Evolutionary conservation across 2,888 invertebrate species (phyloP).

Genomic region (Andrena bucephala): DNA sequence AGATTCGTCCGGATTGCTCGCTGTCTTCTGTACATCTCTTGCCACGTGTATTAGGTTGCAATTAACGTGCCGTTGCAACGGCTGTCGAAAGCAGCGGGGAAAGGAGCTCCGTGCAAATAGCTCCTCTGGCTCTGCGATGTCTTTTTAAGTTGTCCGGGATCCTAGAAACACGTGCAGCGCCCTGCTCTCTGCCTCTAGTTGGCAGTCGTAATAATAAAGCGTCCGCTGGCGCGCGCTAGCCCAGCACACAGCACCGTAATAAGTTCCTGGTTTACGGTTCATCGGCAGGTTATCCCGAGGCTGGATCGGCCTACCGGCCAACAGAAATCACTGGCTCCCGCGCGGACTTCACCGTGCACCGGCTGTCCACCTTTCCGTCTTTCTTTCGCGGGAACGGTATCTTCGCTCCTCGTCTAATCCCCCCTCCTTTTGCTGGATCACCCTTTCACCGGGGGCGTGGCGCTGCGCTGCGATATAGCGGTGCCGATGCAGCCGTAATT

Average conservation of each 20-base stretch:
- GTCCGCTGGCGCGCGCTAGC: slow-evolving; percentile 45
- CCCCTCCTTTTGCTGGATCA: slow-evolving; percentile 41
- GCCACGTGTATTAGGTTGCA: not conserved
- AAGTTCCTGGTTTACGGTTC: slow-evolving; percentile 83
- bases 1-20: not conserved
- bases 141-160: not conserved
- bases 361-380: slow-evolving; percentile 13
- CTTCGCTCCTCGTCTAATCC: slow-evolving; percentile 3
- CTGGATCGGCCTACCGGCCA: slow-evolving; percentile 71
- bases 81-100: not conserved
- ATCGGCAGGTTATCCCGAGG: slow-evolving; percentile 76
- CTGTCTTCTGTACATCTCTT: not conserved
- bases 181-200: not conserved
- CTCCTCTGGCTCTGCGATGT: not conserved
- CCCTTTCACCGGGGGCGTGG: slow-evolving; percentile 77
- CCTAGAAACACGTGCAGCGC: slow-evolving; percentile 34
- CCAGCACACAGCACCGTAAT: slow-evolving; percentile 71
- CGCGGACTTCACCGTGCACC: slow-evolving; percentile 19
- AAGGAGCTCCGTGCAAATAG: slow-evolving; percentile 2
- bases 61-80: slow-evolving; percentile 10
- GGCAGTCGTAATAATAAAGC: slow-evolving; percentile 71
- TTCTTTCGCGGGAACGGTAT: slow-evolving; percentile 1
- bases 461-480: slow-evolving; percentile 71
- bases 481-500: slow-evolving; percentile 73
- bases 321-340: slow-evolving; percentile 68